phyloP scores from a whole-genome alignment of 2,113 vertebrate genomes.

The Chlamydotis undulata region DNA sequence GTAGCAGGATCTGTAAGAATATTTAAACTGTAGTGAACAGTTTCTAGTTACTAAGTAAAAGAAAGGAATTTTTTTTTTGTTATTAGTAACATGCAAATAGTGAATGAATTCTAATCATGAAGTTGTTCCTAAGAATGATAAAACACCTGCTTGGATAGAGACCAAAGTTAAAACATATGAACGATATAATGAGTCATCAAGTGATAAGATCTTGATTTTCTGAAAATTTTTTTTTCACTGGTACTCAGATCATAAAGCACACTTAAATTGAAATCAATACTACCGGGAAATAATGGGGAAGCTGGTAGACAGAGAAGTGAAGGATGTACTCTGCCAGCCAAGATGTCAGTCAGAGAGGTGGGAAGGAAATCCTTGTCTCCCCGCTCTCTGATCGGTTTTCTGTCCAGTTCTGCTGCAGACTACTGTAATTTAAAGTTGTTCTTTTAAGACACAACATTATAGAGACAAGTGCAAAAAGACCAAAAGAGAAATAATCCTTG shows the following conservation, averaged over 20 bases:
- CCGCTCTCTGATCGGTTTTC: not conserved
- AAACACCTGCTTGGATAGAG: conserved; percentile 31
- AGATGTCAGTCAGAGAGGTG: not conserved
- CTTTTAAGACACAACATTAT: not conserved
- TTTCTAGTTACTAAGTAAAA: not conserved
- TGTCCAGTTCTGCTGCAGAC: not conserved
- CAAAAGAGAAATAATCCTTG: not conserved
- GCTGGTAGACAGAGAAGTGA: not conserved
- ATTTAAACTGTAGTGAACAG: not conserved
- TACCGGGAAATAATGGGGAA: not conserved
- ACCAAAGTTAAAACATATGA: not conserved
- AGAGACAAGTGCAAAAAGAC: not conserved
- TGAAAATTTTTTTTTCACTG: not conserved
- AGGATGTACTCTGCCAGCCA: not conserved
- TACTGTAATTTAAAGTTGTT: not conserved
- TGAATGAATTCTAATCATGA: not conserved
- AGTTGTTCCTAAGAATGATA: not conserved
- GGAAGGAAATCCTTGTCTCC: not conserved
- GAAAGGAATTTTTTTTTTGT: not conserved
- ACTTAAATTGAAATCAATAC: not conserved
- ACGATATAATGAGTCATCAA: not conserved
- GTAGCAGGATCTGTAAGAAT: not conserved
- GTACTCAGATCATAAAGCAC: not conserved
- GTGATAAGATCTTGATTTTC: not conserved
- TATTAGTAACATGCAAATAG: not conserved